Evolutionary conservation across 2,888 invertebrate genomes (phyloP), one percentile per base, ranked within the genome.

Genomic region (Drosophila leonis): DNA sequence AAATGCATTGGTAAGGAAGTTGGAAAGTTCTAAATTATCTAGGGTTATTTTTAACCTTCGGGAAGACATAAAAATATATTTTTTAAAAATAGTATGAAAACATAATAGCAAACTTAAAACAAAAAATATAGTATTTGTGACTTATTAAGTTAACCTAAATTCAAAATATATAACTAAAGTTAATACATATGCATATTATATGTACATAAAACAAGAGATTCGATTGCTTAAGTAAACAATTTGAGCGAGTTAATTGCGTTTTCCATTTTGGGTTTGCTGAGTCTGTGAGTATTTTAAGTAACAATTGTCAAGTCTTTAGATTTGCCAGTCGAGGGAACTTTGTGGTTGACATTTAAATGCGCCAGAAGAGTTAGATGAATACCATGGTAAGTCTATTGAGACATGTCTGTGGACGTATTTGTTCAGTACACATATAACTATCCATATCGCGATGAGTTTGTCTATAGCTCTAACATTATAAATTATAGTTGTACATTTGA

Each of bases 251-350:
- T 41, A 35, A 24, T 62, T 65, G 68, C 35, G 41, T 29, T 63
- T 44, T 63, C 27, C 35, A 9, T 57, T 68, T 73, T 42, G 72
- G 69, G 65, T 51, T 56, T 46, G 44, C 41, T 63, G 57, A 76
- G 44, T 69, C 84, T 70, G 2, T 69, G 88, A 83, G 83, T 88
- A 88, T 83, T 76, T 80, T 68, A 80, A 85, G 86, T 88, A 88
- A 76, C 83, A 83, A 59, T 76, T 76, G 70, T 83, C 61, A 80
- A 84, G 83, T 88, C 83, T 79, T 87, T 71, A 48, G 49, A 65
- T 51, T 67, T 60, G 69, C 73, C 64, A 68, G 78, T 75, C 64
- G 20, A 48, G 48, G 52, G 59, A 56, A 56, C 18, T 65, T 33
- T 48, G 13, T 57, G 7, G n/a, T 67, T 55, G 31, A 60, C 35